Base-by-base conservation (phyloP, 2,113 vertebrate genomes). In the Phaethornis superciliosus region DNA sequence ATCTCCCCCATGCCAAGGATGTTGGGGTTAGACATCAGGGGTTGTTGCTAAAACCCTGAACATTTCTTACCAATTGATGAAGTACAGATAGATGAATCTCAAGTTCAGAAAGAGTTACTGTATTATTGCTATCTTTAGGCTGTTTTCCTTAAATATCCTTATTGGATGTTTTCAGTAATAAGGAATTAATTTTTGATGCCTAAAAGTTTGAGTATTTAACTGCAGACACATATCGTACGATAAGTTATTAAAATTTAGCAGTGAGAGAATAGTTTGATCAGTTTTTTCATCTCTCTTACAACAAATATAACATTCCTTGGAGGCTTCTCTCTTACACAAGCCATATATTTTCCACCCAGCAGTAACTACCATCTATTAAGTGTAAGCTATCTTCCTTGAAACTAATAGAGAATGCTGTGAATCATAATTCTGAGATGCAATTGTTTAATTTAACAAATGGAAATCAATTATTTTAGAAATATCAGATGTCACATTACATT, bases 361-460 rank as follows among this genome's bases (percentile, higher is more conserved):
- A 19, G 5, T 69, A 78, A 18, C 8, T 85, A 58, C 27, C 19
- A 24, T 63, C 32, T 77, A 70, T 47, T 62, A 81, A 76, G n/a
- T 20, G 27, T 60, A 76, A 93, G 27, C 40, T 4, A 10, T 44
- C 9, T 85, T 95, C 35, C 32, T 81, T 72, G 49, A 58, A 88
- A 47, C 4, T 83, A 63, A 70, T 60, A 88, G 87, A 71, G 37
- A 49, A 6, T 69, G n/a, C 18, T 64, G 19, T 85, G 58, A 93
- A 81, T 89, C 21, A 56, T 68, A 84, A 63, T 40, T 83, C 42
- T 56, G 26, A 85, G 21, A 52, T 70, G 23, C 52, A 89, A 46
- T 46, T 80, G 35, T 94, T 95, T 96, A 71, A 96, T 95, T 93
- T 93, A 92, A 85, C 49, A 90, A 94, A 94, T 90, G 51, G 40